Evolutionary conservation across 2,888 invertebrate genomes (phyloP), one percentile per base, ranked within the genome.

Genomic region (Lottia scabra): DNA sequence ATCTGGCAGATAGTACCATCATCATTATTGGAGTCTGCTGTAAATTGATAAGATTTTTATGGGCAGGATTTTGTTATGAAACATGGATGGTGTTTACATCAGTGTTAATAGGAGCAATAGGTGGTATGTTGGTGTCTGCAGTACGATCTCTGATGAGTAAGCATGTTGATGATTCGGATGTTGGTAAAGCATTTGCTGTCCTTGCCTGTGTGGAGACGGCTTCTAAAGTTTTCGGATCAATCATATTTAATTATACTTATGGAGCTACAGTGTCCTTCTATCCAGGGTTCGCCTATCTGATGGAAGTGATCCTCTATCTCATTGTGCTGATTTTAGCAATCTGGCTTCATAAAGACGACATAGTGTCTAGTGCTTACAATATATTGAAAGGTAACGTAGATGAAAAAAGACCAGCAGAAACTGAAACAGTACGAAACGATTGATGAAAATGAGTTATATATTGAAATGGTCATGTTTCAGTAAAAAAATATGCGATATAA

Each of bases 71-170:
- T 72, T 79, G 81, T 63, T 81, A 75, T 16, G 82, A 80, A 71
- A 78, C 80, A 1, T 87, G 86, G 86, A 84, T 87, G 83, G 83
- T 89, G 4, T 89, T 84, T 73, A 74, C 82, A 23, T 84, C 86
- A 0, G 85, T 87, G 10, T 80, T 85, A 13, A 77, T 87, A 4
- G 87, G 87, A 6, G 79, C 86, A 6, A 84, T 87, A 56, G 85
- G 84, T 6, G 87, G 87, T 3, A 78, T 89, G 71, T 81, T 88
- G 56, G 84, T 87, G 16, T 85, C 85, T 0, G 85, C 87, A 38
- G 72, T 83, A 13, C 83, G 88, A 68, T 87, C 86, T 2, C 69
- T 84, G 16, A 75, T 86, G 74, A 64, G 64, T 38, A 64, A 64
- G 30, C n/a, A 27, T 38, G 64, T 64, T 12, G 64, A 64, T 27